Evolutionary conservation across 2,888 invertebrate genomes (phyloP).

Genomic region (Steromphala cineraria): DNA sequence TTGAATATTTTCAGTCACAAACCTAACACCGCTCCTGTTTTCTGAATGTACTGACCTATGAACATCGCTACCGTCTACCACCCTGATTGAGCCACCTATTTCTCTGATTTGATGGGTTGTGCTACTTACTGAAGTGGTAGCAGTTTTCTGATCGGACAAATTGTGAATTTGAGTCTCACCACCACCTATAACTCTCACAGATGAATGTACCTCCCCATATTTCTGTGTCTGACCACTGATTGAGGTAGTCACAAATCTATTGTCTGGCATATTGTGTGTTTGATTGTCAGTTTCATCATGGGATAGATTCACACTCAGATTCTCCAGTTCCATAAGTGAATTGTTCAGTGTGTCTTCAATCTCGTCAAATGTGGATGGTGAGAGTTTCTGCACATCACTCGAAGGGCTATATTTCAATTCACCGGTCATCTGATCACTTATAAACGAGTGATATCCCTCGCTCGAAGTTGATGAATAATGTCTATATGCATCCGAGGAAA

Average conservation of each 20-base stretch:
- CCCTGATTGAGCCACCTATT: neutral
- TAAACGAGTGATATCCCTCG: neutral
- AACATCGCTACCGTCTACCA: too few species aligned
- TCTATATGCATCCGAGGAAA: neutral
- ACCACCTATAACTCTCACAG: neutral
- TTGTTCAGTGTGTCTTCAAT: neutral
- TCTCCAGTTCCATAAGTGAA: neutral
- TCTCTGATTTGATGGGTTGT: too few species aligned
- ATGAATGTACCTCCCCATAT: neutral
- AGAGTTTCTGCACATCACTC: neutral
- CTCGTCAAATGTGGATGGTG: neutral
- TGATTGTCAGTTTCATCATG: neutral
- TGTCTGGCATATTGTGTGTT: neutral
- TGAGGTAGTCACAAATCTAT: too few species aligned
- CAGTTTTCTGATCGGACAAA: too few species aligned
- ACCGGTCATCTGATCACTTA: conserved; percentile 6
- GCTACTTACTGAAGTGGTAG: too few species aligned
- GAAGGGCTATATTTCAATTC: neutral
- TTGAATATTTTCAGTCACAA: too few species aligned
- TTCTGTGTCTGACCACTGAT: neutral
- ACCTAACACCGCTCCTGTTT: too few species aligned
- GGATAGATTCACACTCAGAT: neutral
- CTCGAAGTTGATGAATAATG: neutral
- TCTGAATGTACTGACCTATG: too few species aligned
- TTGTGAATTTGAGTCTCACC: too few species aligned